phyloP scores from a whole-genome alignment of 2,888 invertebrate genomes.

The Theristus sp. region DNA sequence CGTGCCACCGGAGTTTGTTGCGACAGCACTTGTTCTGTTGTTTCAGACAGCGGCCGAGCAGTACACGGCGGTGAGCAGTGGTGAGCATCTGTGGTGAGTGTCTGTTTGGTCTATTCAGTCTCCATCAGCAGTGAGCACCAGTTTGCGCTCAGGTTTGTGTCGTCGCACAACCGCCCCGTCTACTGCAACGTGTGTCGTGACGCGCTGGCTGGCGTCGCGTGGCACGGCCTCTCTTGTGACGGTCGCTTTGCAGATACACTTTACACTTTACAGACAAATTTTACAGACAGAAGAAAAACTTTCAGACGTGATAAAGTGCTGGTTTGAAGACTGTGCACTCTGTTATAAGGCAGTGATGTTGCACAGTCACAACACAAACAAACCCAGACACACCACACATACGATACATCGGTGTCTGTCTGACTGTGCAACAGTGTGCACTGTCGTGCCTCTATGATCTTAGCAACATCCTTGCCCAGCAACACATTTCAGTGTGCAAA shows the following conservation, averaged over 20 bases:
- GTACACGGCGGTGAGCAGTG: conserved; percentile 34
- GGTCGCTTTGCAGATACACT: conserved; percentile 25
- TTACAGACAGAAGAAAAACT: not conserved
- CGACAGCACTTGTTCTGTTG: conserved; percentile 39
- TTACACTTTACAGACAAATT: not conserved
- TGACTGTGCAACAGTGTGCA: too few species aligned
- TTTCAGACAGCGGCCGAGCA: conserved; percentile 38
- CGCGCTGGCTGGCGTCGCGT: conserved; percentile 72
- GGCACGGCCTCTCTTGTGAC: conserved; percentile 85
- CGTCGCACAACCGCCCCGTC: conserved; percentile 78
- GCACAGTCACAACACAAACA: too few species aligned
- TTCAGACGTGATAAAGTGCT: not conserved
- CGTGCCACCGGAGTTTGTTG: too few species aligned
- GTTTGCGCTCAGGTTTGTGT: too few species aligned
- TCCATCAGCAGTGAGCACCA: too few species aligned
- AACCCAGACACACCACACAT: too few species aligned
- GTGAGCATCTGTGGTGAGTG: conserved; percentile 44
- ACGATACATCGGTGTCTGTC: too few species aligned
- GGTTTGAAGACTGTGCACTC: too few species aligned
- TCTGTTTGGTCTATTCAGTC: too few species aligned
- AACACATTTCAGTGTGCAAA: conserved; percentile 64
- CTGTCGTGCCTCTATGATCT: too few species aligned
- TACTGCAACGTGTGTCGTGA: conserved; percentile 93
- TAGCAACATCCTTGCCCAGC: too few species aligned
- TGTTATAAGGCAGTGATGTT: too few species aligned